Evolutionary conservation across 53 echinoderm and acorn worm species (phyloP).

Genomic region (Apostichopus leukothele): DNA sequence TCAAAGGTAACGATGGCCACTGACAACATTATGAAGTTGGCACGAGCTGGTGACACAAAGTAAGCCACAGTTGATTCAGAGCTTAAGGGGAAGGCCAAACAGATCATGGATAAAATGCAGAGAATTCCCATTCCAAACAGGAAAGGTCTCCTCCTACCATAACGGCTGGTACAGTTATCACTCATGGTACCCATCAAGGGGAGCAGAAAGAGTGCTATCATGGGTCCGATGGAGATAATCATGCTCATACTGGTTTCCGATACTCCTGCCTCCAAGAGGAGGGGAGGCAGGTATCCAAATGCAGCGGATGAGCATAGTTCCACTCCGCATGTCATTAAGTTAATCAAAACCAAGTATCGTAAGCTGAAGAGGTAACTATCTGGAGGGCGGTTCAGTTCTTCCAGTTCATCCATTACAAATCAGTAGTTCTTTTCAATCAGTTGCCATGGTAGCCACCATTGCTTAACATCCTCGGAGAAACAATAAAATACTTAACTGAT

Average conservation of each 20-base stretch:
- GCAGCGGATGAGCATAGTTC: slow-evolving; percentile 93
- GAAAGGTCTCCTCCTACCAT: slow-evolving; percentile 81
- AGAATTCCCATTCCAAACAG: slow-evolving; percentile 58
- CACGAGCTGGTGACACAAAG: slow-evolving; percentile 51
- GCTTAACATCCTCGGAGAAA: too few species aligned
- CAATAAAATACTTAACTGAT: too few species aligned
- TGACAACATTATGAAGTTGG: slow-evolving; percentile 62
- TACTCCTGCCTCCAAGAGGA: slow-evolving; percentile 87
- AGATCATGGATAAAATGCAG: slow-evolving; percentile 1
- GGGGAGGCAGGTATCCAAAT: slow-evolving; percentile 92
- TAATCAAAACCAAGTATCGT: slow-evolving; percentile 64
- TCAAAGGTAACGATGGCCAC: slow-evolving; percentile 81
- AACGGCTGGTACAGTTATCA: slow-evolving; percentile 81
- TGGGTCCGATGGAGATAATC: slow-evolving; percentile 84
- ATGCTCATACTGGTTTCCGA: slow-evolving; percentile 90
- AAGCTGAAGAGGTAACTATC: slow-evolving; percentile 60
- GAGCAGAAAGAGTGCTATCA: slow-evolving; percentile 76
- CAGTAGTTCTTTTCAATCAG: background rate
- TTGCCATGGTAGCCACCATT: background rate
- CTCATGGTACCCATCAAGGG: slow-evolving; percentile 83
- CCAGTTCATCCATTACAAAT: background rate
- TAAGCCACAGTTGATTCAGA: slow-evolving; percentile 19
- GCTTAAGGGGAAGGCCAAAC: slow-evolving; percentile 52
- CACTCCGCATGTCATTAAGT: slow-evolving; percentile 80
- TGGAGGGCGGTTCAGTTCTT: slow-evolving; percentile 29